Percentiles rank a stretch among this genome's conserved stretches.
These are phyloP conservation scores for Protodeltote pygarga DNA, from an alignment of 2,888 invertebrate species.

Conservation along the genomic window DNA sequence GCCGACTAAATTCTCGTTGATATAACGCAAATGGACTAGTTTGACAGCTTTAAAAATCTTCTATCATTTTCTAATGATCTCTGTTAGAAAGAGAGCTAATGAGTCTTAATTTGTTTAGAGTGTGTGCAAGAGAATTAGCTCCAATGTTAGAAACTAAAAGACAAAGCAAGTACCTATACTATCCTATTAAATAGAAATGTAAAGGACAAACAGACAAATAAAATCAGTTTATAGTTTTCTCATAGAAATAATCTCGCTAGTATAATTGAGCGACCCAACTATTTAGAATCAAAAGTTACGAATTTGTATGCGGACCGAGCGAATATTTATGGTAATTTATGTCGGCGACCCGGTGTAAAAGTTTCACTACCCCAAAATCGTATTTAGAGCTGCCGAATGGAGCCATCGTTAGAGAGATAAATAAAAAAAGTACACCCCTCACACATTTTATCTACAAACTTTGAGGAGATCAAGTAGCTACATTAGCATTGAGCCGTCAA, in stretches of 20 bases:
- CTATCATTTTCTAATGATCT: no score
- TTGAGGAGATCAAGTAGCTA: constrained; percentile 25
- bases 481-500: constrained; percentile 21
- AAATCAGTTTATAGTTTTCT: no score
- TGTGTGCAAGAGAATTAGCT: no score
- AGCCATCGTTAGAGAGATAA: constrained; percentile 32
- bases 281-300: constrained; percentile 49
- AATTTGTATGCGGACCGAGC: constrained; percentile 61
- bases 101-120: no score
- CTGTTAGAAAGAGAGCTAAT: no score
- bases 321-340: constrained; percentile 74
- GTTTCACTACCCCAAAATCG: constrained; percentile 63
- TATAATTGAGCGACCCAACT: constrained; percentile 38
- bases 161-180: no score
- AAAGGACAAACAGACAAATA: no score
- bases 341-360: constrained; percentile 66
- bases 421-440: constrained; percentile 1
- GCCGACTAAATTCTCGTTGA: no score
- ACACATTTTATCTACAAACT: constrained; percentile 28
- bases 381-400: constrained; percentile 57
- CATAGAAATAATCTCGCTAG: constrained; percentile 16
- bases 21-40: no score
- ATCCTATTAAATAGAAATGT: no score
- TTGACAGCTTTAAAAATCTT: no score
- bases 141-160: no score